Percentiles rank a stretch among this genome's conserved stretches.
phyloP scores from a whole-genome alignment of 2,113 vertebrate species.

The Rhodinocichla rosea region DNA sequence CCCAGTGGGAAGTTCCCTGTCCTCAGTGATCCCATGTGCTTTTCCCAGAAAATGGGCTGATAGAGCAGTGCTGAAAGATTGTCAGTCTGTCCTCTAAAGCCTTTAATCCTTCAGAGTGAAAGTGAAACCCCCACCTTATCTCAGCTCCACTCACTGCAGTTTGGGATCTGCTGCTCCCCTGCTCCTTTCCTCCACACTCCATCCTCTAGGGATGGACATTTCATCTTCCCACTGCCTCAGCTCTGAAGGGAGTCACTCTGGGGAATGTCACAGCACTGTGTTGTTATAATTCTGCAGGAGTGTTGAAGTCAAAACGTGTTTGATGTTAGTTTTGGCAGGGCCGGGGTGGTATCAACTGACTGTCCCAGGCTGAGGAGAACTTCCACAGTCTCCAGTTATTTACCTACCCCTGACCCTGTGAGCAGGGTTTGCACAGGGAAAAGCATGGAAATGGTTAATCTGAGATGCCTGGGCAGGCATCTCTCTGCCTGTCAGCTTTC shows the following conservation, averaged over 20 bases:
- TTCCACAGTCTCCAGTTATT: background rate
- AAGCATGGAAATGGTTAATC: constrained; percentile 43
- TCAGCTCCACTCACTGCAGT: background rate
- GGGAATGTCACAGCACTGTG: background rate
- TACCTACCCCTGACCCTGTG: background rate
- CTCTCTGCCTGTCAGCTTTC: constrained; percentile 3
- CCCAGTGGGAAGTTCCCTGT: background rate
- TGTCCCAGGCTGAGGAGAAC: background rate
- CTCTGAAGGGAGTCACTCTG: background rate
- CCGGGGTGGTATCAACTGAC: background rate
- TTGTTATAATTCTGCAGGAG: background rate
- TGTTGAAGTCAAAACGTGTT: background rate
- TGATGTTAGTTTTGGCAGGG: background rate
- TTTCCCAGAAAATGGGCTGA: background rate
- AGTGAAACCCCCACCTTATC: background rate
- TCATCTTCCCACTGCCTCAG: background rate
- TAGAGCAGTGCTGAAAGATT: background rate
- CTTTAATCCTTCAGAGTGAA: background rate
- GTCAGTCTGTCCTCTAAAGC: background rate
- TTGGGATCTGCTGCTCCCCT: background rate
- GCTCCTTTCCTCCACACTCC: background rate
- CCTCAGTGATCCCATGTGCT: background rate
- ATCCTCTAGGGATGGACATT: background rate
- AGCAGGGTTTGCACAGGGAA: background rate
- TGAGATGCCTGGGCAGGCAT: background rate